A percentile compares a stretch with the other conserved stretches of the same genome.
Conservation (phyloP, 2,888 invertebrate species). For the Pyrrhia umbra region DNA sequence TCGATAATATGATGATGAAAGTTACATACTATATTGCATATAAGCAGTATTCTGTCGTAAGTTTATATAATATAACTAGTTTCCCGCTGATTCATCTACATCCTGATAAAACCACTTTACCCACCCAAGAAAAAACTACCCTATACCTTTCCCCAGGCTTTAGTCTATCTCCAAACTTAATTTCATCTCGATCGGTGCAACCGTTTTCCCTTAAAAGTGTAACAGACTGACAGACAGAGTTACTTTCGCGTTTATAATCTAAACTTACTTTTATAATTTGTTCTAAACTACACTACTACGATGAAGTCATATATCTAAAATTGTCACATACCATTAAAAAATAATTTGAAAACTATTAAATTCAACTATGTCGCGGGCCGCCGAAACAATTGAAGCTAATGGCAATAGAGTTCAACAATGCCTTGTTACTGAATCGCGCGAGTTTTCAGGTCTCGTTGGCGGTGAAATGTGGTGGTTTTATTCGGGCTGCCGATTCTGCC, state of each 20-base stretch:
- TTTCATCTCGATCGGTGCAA: too few relatives aligned
- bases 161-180: too few relatives aligned
- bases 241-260: too few relatives aligned
- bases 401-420: slow-evolving; percentile 69
- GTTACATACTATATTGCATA: background rate
- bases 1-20: background rate
- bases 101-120: too few relatives aligned
- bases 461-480: slow-evolving; percentile 73
- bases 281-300: background rate
- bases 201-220: too few relatives aligned
- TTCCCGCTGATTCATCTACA: too few relatives aligned
- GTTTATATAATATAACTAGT: too few relatives aligned
- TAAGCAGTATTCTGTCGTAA: too few relatives aligned
- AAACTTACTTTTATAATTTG: too few relatives aligned
- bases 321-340: background rate
- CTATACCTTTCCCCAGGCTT: too few relatives aligned
- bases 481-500: slow-evolving; percentile 70
- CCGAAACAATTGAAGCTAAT: slow-evolving; percentile 70
- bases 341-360: slow-evolving; percentile 35
- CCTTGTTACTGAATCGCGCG: slow-evolving; percentile 68
- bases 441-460: slow-evolving; percentile 68
- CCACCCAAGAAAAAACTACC: too few relatives aligned
- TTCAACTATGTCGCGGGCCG: slow-evolving; percentile 35
- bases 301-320: background rate
- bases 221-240: too few relatives aligned